phyloP scores from a whole-genome alignment of 2,888 invertebrate species.

The Leptura quadrifasciata region DNA sequence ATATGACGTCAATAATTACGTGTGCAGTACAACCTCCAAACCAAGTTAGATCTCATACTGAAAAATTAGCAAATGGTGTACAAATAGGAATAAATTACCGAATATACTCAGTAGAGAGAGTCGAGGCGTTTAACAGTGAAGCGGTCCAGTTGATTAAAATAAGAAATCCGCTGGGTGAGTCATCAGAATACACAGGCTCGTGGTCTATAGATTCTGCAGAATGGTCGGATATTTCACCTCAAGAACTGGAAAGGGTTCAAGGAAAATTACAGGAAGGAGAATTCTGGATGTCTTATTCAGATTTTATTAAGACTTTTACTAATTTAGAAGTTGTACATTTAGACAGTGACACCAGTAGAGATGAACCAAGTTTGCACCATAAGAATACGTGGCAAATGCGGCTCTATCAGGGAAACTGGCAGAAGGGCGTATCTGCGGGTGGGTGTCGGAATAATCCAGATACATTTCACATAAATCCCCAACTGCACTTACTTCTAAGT shows the following conservation, averaged over 20 bases:
- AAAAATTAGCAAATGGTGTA: constrained; percentile 81
- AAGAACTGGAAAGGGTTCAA: constrained; percentile 83
- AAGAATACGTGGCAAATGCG: constrained; percentile 92
- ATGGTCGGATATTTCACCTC: constrained; percentile 86
- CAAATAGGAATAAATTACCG: constrained; percentile 88
- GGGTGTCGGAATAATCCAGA: constrained; percentile 94
- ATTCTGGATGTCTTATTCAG: constrained; percentile 86
- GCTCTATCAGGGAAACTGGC: constrained; percentile 90
- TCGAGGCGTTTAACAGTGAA: constrained; percentile 83
- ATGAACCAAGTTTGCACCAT: constrained; percentile 86
- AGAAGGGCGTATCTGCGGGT: constrained; percentile 87
- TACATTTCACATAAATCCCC: constrained; percentile 95
- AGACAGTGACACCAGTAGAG: constrained; percentile 90
- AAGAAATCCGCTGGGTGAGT: constrained; percentile 80
- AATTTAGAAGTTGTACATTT: constrained; percentile 85
- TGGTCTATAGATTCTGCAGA: constrained; percentile 82
- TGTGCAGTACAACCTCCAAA: constrained; percentile 80
- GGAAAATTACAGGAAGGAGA: constrained; percentile 69
- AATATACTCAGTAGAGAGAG: constrained; percentile 83
- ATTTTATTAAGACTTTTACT: constrained; percentile 88
- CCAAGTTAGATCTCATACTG: constrained; percentile 71
- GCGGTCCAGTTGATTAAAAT: constrained; percentile 83
- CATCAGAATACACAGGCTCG: constrained; percentile 81
- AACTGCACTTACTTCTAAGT: constrained; percentile 86
- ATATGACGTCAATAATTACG: constrained; percentile 90